These are phyloP conservation scores for Hemistola chrysoprasaria DNA, from an alignment of 2,888 invertebrate species.

Conservation along the genomic window DNA sequence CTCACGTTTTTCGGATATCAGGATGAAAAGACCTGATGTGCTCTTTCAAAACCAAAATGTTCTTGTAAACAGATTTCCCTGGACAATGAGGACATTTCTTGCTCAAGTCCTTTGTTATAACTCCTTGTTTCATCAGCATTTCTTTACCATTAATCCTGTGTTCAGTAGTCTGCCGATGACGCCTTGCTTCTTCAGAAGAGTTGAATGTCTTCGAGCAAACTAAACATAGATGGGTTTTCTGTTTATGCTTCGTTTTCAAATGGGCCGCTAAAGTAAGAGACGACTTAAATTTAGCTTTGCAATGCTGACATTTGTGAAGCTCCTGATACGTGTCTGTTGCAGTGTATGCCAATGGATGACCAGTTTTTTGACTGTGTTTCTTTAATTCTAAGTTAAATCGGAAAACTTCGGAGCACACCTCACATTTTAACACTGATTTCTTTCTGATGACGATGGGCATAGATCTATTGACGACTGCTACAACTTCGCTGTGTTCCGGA, in stretches of 20 bases:
- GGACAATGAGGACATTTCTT: slow-evolving; percentile 84
- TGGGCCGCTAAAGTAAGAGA: slow-evolving; percentile 86
- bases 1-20: slow-evolving; percentile 84
- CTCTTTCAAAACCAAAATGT: slow-evolving; percentile 81
- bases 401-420: slow-evolving; percentile 86
- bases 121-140: slow-evolving; percentile 58
- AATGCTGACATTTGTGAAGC: slow-evolving; percentile 83
- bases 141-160: slow-evolving; percentile 84
- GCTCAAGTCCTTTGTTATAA: slow-evolving; percentile 56
- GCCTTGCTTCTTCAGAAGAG: slow-evolving; percentile 82
- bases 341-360: slow-evolving; percentile 73
- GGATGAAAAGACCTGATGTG: slow-evolving; percentile 85
- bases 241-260: slow-evolving; percentile 82
- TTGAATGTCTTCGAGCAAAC: slow-evolving; percentile 85
- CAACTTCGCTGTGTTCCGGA: slow-evolving; percentile 86
- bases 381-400: slow-evolving; percentile 89
- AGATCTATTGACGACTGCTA: slow-evolving; percentile 89
- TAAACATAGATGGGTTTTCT: slow-evolving; percentile 85
- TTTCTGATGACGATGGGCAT: slow-evolving; percentile 90
- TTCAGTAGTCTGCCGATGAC: slow-evolving; percentile 84
- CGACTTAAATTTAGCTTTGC: slow-evolving; percentile 83
- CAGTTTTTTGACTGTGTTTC: slow-evolving; percentile 79
- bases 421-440: slow-evolving; percentile 84
- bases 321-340: slow-evolving; percentile 86
- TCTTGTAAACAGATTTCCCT: slow-evolving; percentile 65